phyloP scores from a whole-genome alignment of 2,888 invertebrate genomes.

The Ligdia adustata region DNA sequence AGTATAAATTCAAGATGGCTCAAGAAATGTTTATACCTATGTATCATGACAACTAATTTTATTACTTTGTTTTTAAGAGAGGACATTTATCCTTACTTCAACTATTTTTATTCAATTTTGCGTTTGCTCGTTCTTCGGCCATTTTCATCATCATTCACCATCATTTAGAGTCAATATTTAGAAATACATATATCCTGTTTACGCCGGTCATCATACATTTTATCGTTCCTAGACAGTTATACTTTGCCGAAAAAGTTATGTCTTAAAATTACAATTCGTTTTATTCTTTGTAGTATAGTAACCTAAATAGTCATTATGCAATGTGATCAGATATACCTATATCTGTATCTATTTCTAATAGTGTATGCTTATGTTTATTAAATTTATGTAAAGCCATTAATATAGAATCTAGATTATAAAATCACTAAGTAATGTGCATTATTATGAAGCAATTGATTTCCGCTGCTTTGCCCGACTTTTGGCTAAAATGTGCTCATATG shows the following conservation, averaged over 20 bases:
- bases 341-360: not conserved
- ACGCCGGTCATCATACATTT: slow-evolving; percentile 3
- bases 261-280: not conserved
- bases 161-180: too few relatives aligned
- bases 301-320: slow-evolving; percentile 5
- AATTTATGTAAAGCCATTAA: slow-evolving; percentile 6
- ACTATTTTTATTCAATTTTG: too few relatives aligned
- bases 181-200: slow-evolving; percentile 8
- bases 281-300: slow-evolving; percentile 12
- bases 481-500: too few relatives aligned
- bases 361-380: slow-evolving; percentile 2
- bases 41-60: too few relatives aligned
- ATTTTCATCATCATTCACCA: too few relatives aligned
- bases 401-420: slow-evolving; percentile 13
- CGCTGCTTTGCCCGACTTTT: not conserved
- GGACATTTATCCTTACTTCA: too few relatives aligned
- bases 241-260: too few relatives aligned
- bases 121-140: too few relatives aligned
- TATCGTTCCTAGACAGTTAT: too few relatives aligned
- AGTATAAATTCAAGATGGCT: not conserved
- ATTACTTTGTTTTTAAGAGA: too few relatives aligned
- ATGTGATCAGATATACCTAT: slow-evolving; percentile 11
- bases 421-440: slow-evolving; percentile 8
- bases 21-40: too few relatives aligned
- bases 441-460: slow-evolving; percentile 3